phyloP scores from a whole-genome alignment of 2,797 vertebrate genomes.

The Pangasius mekongensis region DNA sequence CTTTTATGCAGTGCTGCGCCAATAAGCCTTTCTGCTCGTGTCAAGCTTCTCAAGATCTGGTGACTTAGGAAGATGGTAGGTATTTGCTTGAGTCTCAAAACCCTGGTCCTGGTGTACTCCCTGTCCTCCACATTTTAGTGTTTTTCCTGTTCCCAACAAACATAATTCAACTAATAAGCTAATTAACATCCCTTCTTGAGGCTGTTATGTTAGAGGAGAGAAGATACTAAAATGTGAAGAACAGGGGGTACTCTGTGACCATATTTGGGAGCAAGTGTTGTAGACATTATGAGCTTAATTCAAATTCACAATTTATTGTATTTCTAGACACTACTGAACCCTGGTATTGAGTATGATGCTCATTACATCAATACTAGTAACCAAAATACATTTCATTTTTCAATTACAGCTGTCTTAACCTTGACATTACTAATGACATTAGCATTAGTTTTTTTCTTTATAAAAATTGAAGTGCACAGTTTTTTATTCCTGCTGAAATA shows the following conservation, averaged over 20 bases:
- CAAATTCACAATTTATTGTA: neutral
- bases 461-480: too few species aligned
- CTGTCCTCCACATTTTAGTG: neutral
- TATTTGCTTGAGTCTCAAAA: conserved; percentile 1
- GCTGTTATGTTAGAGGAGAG: neutral
- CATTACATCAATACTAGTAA: neutral
- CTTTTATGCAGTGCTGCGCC: neutral
- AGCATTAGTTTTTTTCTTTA: neutral
- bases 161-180: neutral
- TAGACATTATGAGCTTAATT: neutral
- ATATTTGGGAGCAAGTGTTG: neutral
- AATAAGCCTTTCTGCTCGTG: conserved; percentile 5
- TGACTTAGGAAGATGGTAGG: conserved; percentile 7
- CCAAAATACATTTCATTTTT: neutral
- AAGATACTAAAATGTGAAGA: neutral
- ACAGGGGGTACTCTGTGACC: neutral
- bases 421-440: too few species aligned
- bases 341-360: neutral
- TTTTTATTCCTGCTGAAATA: neutral
- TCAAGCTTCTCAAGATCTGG: conserved; percentile 3
- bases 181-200: neutral
- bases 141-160: neutral
- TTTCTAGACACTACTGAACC: neutral
- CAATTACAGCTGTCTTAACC: neutral
- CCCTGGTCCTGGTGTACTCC: neutral